Conservation (phyloP, 2,113 vertebrate species). For the Thamnophis sirtalis region DNA sequence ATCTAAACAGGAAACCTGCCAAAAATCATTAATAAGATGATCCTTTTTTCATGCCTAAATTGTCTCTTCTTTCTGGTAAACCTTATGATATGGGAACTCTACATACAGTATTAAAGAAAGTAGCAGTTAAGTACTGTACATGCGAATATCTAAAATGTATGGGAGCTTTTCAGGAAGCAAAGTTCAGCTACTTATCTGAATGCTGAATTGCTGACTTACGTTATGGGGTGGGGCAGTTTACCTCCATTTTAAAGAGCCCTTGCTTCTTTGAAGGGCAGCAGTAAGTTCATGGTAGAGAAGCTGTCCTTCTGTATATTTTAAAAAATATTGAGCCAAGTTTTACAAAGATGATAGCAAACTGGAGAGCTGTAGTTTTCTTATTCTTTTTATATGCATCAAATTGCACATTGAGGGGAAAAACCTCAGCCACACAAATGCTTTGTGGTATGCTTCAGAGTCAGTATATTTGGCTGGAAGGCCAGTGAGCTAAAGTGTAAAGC, state of each 20-base stretch:
- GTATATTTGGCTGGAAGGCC: not conserved
- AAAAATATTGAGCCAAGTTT: not conserved
- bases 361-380: not conserved
- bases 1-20: not conserved
- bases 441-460: not conserved
- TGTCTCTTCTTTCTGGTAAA: not conserved
- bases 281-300: not conserved
- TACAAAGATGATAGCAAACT: not conserved
- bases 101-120: not conserved
- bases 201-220: not conserved
- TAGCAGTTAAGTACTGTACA: not conserved
- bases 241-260: slow-evolving; percentile 6
- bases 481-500: not conserved
- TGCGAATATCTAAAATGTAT: not conserved
- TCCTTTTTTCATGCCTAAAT: not conserved
- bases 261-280: not conserved
- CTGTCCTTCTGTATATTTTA: not conserved
- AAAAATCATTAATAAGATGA: not conserved
- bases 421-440: not conserved
- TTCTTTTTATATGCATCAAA: not conserved
- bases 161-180: not conserved
- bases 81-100: not conserved
- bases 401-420: not conserved
- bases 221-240: not conserved
- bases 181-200: not conserved